Percentiles rank a stretch among this genome's conserved stretches.
Conservation (phyloP, 2,797 vertebrate species). For the Spheniscus humboldti region DNA sequence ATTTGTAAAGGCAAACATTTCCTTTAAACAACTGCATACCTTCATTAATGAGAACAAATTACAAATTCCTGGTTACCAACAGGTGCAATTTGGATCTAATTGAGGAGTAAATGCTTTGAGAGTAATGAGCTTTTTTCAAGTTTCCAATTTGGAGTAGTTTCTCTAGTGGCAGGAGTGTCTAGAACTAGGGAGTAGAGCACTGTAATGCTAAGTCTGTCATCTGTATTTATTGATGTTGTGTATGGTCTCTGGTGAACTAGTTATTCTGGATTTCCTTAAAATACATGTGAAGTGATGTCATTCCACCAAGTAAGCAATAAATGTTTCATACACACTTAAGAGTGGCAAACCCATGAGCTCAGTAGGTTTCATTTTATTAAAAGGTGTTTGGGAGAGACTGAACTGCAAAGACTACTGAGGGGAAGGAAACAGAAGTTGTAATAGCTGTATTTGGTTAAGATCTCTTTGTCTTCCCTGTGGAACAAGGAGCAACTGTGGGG, state of each 20-base stretch:
- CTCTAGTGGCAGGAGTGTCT: neutral
- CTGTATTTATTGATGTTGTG: neutral
- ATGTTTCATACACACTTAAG: neutral
- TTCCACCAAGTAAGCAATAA: neutral
- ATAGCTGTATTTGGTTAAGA: neutral
- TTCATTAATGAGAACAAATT: neutral
- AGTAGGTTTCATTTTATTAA: neutral
- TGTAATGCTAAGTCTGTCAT: neutral
- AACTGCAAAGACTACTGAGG: neutral
- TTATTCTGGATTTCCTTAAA: neutral
- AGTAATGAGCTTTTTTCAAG: neutral
- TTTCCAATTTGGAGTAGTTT: neutral
- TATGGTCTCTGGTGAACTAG: neutral
- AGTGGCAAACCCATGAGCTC: accelerated
- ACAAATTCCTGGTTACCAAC: neutral
- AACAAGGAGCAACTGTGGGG: neutral
- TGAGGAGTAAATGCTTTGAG: neutral
- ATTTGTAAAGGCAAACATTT: neutral
- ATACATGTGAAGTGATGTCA: neutral
- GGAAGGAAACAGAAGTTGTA: neutral
- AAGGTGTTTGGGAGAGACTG: neutral
- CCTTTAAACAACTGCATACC: neutral
- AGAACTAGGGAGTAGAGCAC: neutral
- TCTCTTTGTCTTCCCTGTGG: neutral
- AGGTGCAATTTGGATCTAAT: neutral